These are phyloP conservation scores for Spinibarbus caldwelli DNA, from an alignment of 2,797 vertebrate genomes.

Conservation along the genomic window DNA sequence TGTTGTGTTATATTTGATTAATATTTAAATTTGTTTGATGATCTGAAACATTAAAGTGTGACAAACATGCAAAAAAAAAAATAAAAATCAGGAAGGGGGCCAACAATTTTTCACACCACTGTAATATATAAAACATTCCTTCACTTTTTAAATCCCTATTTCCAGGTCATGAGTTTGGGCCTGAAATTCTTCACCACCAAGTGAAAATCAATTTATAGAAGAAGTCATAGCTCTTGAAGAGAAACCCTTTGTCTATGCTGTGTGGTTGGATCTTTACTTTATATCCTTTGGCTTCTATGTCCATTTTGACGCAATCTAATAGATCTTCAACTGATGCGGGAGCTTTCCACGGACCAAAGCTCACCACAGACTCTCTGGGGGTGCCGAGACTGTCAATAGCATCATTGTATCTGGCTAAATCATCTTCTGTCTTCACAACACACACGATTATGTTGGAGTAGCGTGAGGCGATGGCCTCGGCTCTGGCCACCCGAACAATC, in stretches of 20 bases:
- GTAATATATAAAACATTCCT: not conserved
- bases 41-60: too few species aligned
- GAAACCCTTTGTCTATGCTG: slow-evolving; percentile 76
- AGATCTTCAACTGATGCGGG: slow-evolving; percentile 75
- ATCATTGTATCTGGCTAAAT: slow-evolving; percentile 73
- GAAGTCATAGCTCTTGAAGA: slow-evolving; percentile 78
- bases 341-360: slow-evolving; percentile 91
- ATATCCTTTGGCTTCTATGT: slow-evolving; percentile 87
- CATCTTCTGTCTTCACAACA: slow-evolving; percentile 81
- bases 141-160: not conserved
- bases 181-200: slow-evolving; percentile 84
- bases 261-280: slow-evolving; percentile 73
- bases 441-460: slow-evolving; percentile 83
- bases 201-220: slow-evolving; percentile 87
- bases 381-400: slow-evolving; percentile 78
- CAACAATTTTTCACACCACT: too few species aligned
- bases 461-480: slow-evolving; percentile 85
- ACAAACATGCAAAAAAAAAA: too few species aligned
- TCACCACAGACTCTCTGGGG: slow-evolving; percentile 86
- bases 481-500: slow-evolving; percentile 87
- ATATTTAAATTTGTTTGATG: too few species aligned
- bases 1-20: too few species aligned
- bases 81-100: too few species aligned
- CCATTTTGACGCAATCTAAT: slow-evolving; percentile 87
- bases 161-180: not conserved